Base-by-base conservation (phyloP, 37 sponge, comb jelly and placozoan genomes). In the Hexactinellida sp. region DNA sequence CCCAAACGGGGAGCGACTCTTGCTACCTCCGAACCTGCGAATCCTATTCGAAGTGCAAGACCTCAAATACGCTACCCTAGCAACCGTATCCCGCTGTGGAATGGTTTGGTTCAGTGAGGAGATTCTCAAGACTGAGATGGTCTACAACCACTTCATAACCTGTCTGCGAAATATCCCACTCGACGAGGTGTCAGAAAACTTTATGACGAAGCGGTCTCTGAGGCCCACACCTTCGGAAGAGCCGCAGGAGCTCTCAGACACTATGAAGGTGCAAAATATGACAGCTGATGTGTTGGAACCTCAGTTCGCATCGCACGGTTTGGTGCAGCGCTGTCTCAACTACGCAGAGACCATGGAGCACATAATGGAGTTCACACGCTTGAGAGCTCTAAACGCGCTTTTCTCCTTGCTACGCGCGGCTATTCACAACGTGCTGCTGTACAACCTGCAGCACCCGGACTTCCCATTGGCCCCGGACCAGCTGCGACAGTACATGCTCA, bases 101-200 rank as follows among this genome's bases (percentile, higher is more conserved):
- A 87, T 87, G 87, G 83, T 87, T 24, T 87, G 87, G 87, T 87
- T 84, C 54, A 82, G 83, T 5, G 87, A 87, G 54, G 87, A 87
- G 13, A 41, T 84, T 37, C 83, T 87, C 54, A 36, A 37, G 32
- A 24, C 51, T 36, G 87, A 87, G 83, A 87, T 87, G 87, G 37
- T 87, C 25, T 87, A 82, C 83, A 24, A 25, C 35, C 76, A 87
- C 87, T 87, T 55, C 54, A 34, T 87, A 21, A 38, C 28, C 52
- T 19, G 83, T 1, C 83, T 87, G 37, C 54, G 55, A 25, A 84
- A 84, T 83, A 83, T 87, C 23, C 83, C 87, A 16, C 47, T 87
- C 21, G 87, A 87, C 38, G 87, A 87, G 13, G 37, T 54, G 1
- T 82, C 36, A n/a, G n/a, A n/a, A n/a, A n/a, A n/a, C n/a, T n/a